Conservation (phyloP, 2,797 vertebrate genomes). For the Spinus pinus region DNA sequence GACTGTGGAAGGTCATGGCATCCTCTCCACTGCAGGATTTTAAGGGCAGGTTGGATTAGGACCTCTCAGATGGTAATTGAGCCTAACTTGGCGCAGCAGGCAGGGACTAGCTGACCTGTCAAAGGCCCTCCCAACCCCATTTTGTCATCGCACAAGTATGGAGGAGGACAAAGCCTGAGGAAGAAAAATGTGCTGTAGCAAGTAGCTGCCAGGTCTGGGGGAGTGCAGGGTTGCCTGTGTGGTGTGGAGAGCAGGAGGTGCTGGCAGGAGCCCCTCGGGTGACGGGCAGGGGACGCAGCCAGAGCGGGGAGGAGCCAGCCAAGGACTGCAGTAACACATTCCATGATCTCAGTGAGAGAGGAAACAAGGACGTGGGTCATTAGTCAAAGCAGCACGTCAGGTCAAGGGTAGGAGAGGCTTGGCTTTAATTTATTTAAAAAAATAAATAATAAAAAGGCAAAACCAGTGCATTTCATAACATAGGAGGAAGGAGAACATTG, state of each 20-base stretch:
- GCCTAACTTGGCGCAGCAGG: background rate
- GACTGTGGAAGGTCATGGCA: background rate
- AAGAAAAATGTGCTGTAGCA: background rate
- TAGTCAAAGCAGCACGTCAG: constrained; percentile 15
- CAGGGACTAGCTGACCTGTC: constrained; percentile 5
- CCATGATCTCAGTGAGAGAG: background rate
- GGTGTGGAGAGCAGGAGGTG: background rate
- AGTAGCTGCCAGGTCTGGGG: background rate
- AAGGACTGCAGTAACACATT: background rate
- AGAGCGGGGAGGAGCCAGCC: background rate
- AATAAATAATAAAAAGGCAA: background rate
- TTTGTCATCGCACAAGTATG: background rate
- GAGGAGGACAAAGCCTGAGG: background rate
- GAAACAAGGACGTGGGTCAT: background rate
- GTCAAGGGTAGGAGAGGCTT: background rate
- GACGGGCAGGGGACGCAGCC: background rate
- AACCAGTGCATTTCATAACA: background rate
- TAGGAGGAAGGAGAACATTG: background rate
- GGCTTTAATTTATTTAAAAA: background rate
- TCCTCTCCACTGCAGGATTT: background rate
- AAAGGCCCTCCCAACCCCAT: background rate
- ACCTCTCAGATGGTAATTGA: background rate
- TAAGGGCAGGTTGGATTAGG: background rate
- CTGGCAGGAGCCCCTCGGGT: background rate
- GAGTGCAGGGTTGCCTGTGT: background rate